A percentile compares a stretch with the other conserved stretches of the same genome.
phyloP scores from a whole-genome alignment of 2,797 vertebrate genomes.

The Sandelia bainsii region DNA sequence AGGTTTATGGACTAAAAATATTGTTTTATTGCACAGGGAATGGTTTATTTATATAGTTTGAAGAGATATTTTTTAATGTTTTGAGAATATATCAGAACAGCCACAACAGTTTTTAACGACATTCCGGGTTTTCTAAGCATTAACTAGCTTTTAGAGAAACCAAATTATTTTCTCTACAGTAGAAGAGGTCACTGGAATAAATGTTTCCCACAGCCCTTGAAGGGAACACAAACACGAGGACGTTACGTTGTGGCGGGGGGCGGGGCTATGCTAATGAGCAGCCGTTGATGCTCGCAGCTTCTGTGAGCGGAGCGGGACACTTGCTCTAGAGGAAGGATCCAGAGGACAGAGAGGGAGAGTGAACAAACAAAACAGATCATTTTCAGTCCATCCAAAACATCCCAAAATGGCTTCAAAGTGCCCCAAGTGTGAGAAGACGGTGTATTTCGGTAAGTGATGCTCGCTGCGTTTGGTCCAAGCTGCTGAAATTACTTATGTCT shows the following conservation, averaged over 20 bases:
- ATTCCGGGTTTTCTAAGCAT: too few species aligned
- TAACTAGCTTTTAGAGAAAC: too few species aligned
- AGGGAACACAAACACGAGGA: constrained; percentile 16
- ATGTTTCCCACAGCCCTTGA: constrained; percentile 47
- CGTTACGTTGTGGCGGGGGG: constrained; percentile 46
- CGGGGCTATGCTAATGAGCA: constrained; percentile 78
- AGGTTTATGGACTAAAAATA: too few species aligned
- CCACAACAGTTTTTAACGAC: too few species aligned
- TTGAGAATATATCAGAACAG: too few species aligned
- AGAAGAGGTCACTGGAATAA: neutral
- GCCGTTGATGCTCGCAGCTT: constrained; percentile 59
- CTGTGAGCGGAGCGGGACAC: constrained; percentile 54
- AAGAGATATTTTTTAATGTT: too few species aligned
- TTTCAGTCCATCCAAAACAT: constrained; percentile 35
- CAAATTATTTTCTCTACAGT: too few species aligned
- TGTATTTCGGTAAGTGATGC: constrained; percentile 93
- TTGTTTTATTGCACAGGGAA: too few species aligned
- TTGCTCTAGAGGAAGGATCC: constrained; percentile 51
- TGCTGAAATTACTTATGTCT: constrained; percentile 31
- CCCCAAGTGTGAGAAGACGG: constrained; percentile 96
- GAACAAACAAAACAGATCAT: constrained; percentile 28
- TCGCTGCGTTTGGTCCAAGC: neutral
- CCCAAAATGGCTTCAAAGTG: constrained; percentile 93
- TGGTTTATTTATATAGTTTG: too few species aligned
- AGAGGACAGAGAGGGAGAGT: constrained; percentile 32